These are phyloP conservation scores for Holothuria scabra DNA, from an alignment of 53 echinoderm and acorn worm genomes.

Conservation along the genomic window DNA sequence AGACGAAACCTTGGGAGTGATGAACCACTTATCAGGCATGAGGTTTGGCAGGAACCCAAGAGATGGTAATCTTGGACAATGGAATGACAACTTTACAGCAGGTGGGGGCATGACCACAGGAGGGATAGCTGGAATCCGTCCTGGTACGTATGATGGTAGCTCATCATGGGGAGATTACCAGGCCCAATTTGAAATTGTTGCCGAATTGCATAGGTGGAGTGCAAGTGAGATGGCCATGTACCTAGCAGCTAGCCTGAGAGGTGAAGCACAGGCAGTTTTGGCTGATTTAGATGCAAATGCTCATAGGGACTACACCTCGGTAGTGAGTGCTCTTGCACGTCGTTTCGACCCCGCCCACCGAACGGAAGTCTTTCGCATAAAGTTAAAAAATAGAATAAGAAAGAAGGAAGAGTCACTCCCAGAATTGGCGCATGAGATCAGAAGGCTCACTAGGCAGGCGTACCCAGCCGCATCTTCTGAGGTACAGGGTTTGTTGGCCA, in stretches of 20 bases:
- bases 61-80: too few species aligned
- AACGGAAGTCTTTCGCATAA: slow-evolving; percentile 29
- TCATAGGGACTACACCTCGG: slow-evolving; percentile 7
- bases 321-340: slow-evolving; percentile 15
- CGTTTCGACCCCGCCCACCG: slow-evolving; percentile 46
- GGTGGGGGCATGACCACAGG: too few species aligned
- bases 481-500: slow-evolving; percentile 47
- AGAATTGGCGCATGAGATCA: slow-evolving; percentile 42
- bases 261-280: slow-evolving; percentile 21
- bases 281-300: background rate
- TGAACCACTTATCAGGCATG: too few species aligned
- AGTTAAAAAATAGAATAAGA: slow-evolving; percentile 22
- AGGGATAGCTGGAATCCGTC: slow-evolving; percentile 11
- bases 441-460: slow-evolving; percentile 50
- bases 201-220: slow-evolving; percentile 47
- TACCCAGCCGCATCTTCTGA: slow-evolving; percentile 41
- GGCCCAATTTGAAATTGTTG: slow-evolving; percentile 45
- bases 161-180: slow-evolving; percentile 32
- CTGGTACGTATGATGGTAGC: slow-evolving; percentile 35
- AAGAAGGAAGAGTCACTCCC: slow-evolving; percentile 38
- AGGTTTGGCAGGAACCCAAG: too few species aligned
- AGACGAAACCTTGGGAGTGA: too few species aligned
- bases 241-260: slow-evolving; percentile 47
- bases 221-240: slow-evolving; percentile 12
- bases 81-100: too few species aligned